Evolutionary conservation across 2,888 invertebrate genomes (phyloP), one percentile per base, ranked within the genome.

Genomic region (Pyralis farinalis): DNA sequence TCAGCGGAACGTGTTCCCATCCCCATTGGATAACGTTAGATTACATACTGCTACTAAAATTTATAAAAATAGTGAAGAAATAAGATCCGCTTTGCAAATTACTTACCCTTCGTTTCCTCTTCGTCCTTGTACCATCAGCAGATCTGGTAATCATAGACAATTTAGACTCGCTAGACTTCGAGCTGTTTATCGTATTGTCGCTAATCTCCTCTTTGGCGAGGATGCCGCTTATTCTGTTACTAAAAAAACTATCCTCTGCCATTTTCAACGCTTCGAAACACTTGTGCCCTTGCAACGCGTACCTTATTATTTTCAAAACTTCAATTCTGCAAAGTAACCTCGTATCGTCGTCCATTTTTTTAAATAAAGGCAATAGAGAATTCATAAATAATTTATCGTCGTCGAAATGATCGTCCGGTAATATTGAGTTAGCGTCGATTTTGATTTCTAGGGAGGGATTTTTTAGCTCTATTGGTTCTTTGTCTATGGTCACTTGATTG

Each of bases 371-470:
- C 32, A 88, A 55, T 0, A 88, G 49, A 0, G 87, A 87, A 41
- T 83, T 84, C 88, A 88, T 86, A 29, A 88, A 88, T 0, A 83
- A 51, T 44, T 71, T 83, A 25, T 88, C 88, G 9, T 88, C 87
- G 16, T 86, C 77, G 3, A 88, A 85, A 49, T 87, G 78, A 21
- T 86, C 88, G 28, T 85, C 85, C 0, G 88, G 86, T 0, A 86
- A 48, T 1, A 88, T 86, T 0, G 78, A 66, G 44, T 86, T 87
- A 0, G 83, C 78, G 34, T 87, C 87, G 0, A 85, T 81, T 58
- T 83, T 86, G 37, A 82, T 82, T 48, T 86, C 85, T 1, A 84
- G 35, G 0, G 77, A 64, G 0, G 58, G 47, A 12, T 62, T 71
- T 34, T 71, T 77, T 0, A 46, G 8, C 25, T 46, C 49, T n/a